Conservation (phyloP, 2,797 vertebrate species). For the Coccyzus lansbergi region DNA sequence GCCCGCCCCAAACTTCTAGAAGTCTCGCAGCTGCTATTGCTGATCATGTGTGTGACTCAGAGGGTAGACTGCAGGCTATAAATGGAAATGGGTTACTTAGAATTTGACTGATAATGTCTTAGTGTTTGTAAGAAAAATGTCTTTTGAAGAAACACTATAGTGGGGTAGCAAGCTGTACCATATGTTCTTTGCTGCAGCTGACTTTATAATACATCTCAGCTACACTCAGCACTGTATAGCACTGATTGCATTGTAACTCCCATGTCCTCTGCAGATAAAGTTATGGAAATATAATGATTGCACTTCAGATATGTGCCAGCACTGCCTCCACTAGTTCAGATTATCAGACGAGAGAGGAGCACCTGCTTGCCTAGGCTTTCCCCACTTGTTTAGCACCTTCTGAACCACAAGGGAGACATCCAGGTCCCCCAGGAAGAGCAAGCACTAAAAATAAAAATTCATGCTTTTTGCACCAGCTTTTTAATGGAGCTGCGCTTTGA, state of each 20-base stretch:
- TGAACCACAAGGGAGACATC: not conserved
- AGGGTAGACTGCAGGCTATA: constrained; percentile 66
- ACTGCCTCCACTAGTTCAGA: not conserved
- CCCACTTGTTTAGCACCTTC: not conserved
- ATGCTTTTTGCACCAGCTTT: not conserved
- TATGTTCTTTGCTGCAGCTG: constrained; percentile 70
- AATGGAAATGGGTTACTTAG: constrained; percentile 74
- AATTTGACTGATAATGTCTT: constrained; percentile 72
- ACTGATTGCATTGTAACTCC: constrained; percentile 67
- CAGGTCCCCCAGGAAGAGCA: not conserved
- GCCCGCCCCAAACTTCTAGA: not conserved
- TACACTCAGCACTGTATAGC: constrained; percentile 51
- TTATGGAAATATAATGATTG: constrained; percentile 59
- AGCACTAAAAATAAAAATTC: constrained; percentile 19
- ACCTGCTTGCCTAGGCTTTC: constrained; percentile 40
- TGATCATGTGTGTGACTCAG: constrained; percentile 48
- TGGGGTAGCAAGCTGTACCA: constrained; percentile 46
- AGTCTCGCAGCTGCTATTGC: constrained; percentile 66
- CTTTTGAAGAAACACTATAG: constrained; percentile 68
- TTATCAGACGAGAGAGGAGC: constrained; percentile 9
- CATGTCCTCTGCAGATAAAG: constrained; percentile 47
- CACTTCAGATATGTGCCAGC: not conserved
- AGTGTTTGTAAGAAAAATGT: constrained; percentile 65
- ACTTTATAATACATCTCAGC: constrained; percentile 59
- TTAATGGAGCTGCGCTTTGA: not conserved